Evolutionary conservation across 2,113 vertebrate genomes (phyloP).

Genomic region (Anolis sagrei): DNA sequence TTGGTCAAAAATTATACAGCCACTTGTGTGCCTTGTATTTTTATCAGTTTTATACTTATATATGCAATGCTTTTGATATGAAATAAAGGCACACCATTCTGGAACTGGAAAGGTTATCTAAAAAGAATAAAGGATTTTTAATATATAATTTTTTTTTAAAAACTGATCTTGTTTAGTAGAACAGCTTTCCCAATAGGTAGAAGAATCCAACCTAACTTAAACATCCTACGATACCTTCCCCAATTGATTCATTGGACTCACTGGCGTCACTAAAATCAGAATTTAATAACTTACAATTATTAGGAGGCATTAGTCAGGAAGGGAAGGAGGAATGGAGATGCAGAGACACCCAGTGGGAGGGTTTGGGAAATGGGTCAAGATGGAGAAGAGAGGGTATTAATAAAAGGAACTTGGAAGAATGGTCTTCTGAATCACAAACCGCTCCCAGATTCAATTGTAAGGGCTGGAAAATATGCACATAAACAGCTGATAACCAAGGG

Average conservation of each 20-base stretch:
- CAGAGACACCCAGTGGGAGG: background rate
- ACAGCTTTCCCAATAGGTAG: background rate
- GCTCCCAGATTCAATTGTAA: background rate
- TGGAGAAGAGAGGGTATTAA: background rate
- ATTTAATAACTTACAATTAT: background rate
- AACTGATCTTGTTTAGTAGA: background rate
- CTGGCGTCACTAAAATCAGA: background rate
- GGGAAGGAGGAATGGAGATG: background rate
- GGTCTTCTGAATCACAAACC: background rate
- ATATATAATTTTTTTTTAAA: too few relatives aligned
- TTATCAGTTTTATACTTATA: too few relatives aligned
- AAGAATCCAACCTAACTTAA: background rate
- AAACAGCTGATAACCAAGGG: constrained; percentile 59
- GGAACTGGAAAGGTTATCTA: background rate
- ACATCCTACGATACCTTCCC: background rate
- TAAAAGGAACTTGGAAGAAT: background rate
- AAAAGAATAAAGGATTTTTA: background rate
- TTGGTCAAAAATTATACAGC: too few relatives aligned
- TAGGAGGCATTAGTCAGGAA: background rate
- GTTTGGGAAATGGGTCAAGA: constrained; percentile 6
- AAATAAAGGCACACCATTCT: too few relatives aligned
- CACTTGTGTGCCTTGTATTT: too few relatives aligned
- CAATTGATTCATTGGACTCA: background rate
- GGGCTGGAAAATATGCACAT: constrained; percentile 46
- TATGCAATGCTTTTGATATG: too few relatives aligned